These are phyloP conservation scores for Eumacrocentrus americanus DNA, from an alignment of 2,888 invertebrate genomes.

Conservation along the genomic window DNA sequence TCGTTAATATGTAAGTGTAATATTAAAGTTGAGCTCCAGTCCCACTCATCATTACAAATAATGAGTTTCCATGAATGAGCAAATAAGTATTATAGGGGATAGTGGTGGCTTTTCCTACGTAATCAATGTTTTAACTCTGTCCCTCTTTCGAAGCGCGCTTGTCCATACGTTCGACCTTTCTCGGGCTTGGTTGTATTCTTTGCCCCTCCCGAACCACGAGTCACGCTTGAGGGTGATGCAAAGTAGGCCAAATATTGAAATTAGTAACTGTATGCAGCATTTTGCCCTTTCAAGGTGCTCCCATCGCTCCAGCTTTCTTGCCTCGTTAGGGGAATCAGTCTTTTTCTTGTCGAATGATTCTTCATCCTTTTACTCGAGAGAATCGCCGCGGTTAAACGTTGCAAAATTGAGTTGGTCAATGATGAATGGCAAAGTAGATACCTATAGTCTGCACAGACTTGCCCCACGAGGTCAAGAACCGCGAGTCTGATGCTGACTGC, in stretches of 20 bases:
- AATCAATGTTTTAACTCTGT: constrained; percentile 46
- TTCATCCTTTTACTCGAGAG: not conserved
- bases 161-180: constrained; percentile 8
- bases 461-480: constrained; percentile 6
- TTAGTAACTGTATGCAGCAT: constrained; percentile 11
- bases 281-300: constrained; percentile 3
- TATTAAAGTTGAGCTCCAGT: too few relatives aligned
- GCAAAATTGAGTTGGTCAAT: constrained; percentile 9
- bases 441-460: not conserved
- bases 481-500: not conserved
- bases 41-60: too few relatives aligned
- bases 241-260: constrained; percentile 32
- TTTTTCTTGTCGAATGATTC: not conserved
- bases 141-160: constrained; percentile 19
- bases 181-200: constrained; percentile 8
- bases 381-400: not conserved
- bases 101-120: constrained; percentile 36
- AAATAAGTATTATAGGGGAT: not conserved
- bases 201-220: constrained; percentile 14
- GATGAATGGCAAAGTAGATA: constrained; percentile 7
- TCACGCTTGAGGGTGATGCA: constrained; percentile 11
- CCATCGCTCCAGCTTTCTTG: not conserved
- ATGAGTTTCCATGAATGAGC: not conserved
- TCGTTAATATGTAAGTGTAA: too few relatives aligned
- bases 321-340: not conserved